Base-by-base conservation (phyloP, 2,797 vertebrate genomes). In the Acridotheres tristis region DNA sequence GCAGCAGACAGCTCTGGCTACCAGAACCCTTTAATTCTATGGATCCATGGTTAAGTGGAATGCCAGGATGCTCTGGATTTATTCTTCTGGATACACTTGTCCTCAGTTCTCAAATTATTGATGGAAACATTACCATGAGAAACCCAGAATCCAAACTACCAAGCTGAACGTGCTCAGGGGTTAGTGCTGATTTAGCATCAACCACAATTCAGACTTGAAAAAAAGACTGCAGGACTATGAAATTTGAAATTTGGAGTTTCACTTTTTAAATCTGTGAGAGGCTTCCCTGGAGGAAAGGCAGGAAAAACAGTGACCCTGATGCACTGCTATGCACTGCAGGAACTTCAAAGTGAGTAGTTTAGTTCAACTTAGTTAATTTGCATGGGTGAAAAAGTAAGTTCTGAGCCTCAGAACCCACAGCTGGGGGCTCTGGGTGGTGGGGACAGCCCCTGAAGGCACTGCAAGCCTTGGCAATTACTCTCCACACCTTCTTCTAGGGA, bases 251-350 rank as follows among this genome's bases (percentile, higher is more conserved):
- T 4, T 38, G 38, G 48, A 76, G 27, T 58, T 89, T 11, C 71
- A 34, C 40, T 77, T 53, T 21, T 0, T 9, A 40, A 48, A 19
- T 36, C 32, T 13, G 26, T 0, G 29, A 79, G 66, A 82, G 32
- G 18, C 55, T 88, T 63, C 40, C 54, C 47, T 19, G 13, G 26
- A 72, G 23, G 11, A 68, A 68, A 32, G 2, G 3, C 69, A 84
- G 51, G 48, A 15, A 15, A 29, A 61, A 25, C 26, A 0, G 0
- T 21, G 42, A 77, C 25, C 38, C 57, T 29, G 29, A 25, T 2
- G 16, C 5, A 5, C 63, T 73, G 51, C 85, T 67, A 38, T 22
- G 75, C 88, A 57, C 71, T 1, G 1, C 12, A 8, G 10, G 48
- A 92, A 71, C 59, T 55, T 69, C 67, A 89, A 55, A 92, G 84